These are phyloP conservation scores for Macrosiphum euphorbiae DNA, from an alignment of 2,888 invertebrate genomes.

Conservation along the genomic window DNA sequence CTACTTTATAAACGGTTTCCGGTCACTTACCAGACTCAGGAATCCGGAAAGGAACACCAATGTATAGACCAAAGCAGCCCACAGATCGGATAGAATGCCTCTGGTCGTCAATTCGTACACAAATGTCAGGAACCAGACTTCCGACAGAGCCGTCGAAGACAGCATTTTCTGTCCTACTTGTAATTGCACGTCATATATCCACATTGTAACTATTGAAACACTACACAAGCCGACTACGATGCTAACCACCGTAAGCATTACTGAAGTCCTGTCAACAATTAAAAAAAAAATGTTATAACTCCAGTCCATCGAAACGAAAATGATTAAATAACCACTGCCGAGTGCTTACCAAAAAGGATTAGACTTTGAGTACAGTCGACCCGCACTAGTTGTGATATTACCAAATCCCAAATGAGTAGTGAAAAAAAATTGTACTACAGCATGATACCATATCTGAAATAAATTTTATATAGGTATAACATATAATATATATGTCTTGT, in stretches of 20 bases:
- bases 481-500: too few species aligned
- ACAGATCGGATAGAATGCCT: conserved; percentile 72
- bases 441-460: conserved; percentile 77
- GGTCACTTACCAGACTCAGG: conserved; percentile 75
- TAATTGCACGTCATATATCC: conserved; percentile 69
- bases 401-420: conserved; percentile 78
- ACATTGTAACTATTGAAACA: conserved; percentile 74
- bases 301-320: neutral
- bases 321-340: neutral
- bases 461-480: too few species aligned
- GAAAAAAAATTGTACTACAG: conserved; percentile 76
- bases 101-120: conserved; percentile 75
- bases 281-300: neutral
- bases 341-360: conserved; percentile 76
- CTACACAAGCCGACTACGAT: conserved; percentile 75
- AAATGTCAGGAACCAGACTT: conserved; percentile 75
- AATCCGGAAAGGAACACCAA: conserved; percentile 75
- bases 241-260: conserved; percentile 74
- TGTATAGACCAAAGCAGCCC: conserved; percentile 75
- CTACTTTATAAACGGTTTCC: neutral
- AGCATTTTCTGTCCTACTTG: conserved; percentile 60
- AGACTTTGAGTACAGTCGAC: conserved; percentile 76
- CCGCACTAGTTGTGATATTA: conserved; percentile 77
- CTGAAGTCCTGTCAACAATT: conserved; percentile 74
- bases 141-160: conserved; percentile 72